A percentile compares a stretch with the other conserved stretches of the same genome.
Conservation (phyloP, 2,113 vertebrate genomes). For the Himantopus leucocephalus region DNA sequence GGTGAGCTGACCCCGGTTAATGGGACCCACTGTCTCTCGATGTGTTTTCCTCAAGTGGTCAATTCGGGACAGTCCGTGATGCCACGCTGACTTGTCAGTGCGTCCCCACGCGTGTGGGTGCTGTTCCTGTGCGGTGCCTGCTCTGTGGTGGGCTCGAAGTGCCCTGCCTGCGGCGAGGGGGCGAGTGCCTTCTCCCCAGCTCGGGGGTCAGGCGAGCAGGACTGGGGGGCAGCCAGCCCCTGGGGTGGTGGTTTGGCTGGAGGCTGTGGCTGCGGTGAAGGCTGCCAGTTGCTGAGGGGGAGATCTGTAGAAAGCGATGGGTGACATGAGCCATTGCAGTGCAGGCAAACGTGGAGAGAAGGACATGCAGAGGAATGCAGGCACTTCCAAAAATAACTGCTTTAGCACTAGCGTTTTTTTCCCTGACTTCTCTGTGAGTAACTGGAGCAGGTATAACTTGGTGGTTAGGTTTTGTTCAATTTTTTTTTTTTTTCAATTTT, state of each 20-base stretch:
- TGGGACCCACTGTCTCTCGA: background rate
- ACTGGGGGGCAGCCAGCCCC: background rate
- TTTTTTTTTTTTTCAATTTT: background rate
- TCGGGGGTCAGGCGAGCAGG: background rate
- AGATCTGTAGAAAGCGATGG: background rate
- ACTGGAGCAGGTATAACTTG: background rate
- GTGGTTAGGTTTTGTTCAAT: background rate
- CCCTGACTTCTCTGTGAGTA: background rate
- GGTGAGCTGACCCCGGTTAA: background rate
- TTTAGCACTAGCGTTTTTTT: background rate
- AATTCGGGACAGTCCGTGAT: rapidly evolving
- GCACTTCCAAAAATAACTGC: background rate
- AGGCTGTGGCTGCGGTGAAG: background rate
- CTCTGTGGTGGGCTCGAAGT: background rate
- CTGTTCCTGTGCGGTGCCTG: rapidly evolving
- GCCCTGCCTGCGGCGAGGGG: background rate
- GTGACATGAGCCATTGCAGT: background rate
- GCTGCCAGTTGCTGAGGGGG: background rate
- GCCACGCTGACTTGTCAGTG: rapidly evolving
- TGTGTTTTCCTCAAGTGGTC: too few species aligned
- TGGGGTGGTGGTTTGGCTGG: rapidly evolving
- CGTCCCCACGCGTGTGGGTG: background rate
- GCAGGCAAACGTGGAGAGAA: background rate
- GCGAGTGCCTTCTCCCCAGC: background rate
- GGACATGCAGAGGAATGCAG: background rate